Evolutionary conservation across 2,113 vertebrate species (phyloP).

Genomic region (Atractosteus spatula): DNA sequence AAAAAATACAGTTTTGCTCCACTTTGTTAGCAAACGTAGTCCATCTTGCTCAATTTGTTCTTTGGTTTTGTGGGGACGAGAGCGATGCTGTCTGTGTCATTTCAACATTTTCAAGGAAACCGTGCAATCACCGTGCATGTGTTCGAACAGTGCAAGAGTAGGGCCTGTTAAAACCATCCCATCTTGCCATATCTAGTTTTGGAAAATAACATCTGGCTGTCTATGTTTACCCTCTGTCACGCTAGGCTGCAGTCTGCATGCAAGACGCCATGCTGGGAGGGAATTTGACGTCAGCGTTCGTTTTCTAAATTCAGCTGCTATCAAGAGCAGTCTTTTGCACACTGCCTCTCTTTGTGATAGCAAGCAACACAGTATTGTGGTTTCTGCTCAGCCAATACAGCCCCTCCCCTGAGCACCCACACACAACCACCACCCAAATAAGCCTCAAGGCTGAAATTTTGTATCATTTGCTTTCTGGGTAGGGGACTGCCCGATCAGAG

Average conservation of each 20-base stretch:
- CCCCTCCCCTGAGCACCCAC: background rate
- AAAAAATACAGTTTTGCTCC: too few relatives aligned
- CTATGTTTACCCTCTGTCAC: slow-evolving; percentile 17
- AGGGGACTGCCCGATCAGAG: background rate
- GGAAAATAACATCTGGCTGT: slow-evolving; percentile 24
- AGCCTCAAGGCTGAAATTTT: background rate
- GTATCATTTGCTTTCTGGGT: background rate
- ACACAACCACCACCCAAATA: background rate
- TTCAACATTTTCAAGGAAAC: too few relatives aligned
- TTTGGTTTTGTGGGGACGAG: too few relatives aligned
- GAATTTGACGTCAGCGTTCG: slow-evolving; percentile 31
- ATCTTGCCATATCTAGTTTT: background rate
- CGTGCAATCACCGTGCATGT: too few relatives aligned
- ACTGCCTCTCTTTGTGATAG: background rate
- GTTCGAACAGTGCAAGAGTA: too few relatives aligned
- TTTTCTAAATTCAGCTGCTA: slow-evolving; percentile 16
- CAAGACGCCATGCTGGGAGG: slow-evolving; percentile 4
- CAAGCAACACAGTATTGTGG: background rate
- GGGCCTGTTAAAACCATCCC: slow-evolving; percentile 11
- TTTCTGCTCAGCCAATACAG: background rate
- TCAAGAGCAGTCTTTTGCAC: background rate
- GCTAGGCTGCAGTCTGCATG: slow-evolving; percentile 12
- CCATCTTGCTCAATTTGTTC: too few relatives aligned
- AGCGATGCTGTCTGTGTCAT: too few relatives aligned
- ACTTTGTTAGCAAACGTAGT: too few relatives aligned